Evolutionary conservation across 2,888 invertebrate species (phyloP).

Genomic region (Euzophera pinguis): DNA sequence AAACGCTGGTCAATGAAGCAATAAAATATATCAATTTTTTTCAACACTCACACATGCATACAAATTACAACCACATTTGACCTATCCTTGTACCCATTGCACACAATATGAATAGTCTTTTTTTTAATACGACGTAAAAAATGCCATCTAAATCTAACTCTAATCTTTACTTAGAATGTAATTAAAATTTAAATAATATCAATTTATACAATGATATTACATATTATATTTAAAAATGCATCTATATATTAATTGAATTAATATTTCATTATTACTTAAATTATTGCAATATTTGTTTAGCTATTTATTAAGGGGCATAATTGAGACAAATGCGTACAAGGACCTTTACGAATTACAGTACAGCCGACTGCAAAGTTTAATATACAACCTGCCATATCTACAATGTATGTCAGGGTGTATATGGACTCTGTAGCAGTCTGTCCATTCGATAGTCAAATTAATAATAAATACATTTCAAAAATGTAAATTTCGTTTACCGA

Average conservation of each 20-base stretch:
- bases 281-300: not conserved
- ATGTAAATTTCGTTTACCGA: slow-evolving; percentile 30
- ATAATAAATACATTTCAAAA: slow-evolving; percentile 28
- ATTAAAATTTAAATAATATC: not conserved
- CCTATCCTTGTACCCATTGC: not conserved
- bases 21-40: slow-evolving; percentile 1
- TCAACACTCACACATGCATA: slow-evolving; percentile 8
- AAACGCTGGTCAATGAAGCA: not conserved
- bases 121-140: not conserved
- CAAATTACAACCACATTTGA: not conserved
- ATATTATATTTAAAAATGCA: not conserved
- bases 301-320: not conserved
- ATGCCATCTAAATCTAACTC: too few species aligned
- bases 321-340: not conserved
- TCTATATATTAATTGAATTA: too few species aligned
- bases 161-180: too few species aligned
- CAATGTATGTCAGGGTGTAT: not conserved
- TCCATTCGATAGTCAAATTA: slow-evolving; percentile 18
- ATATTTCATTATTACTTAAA: too few species aligned
- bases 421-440: not conserved
- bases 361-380: too few species aligned
- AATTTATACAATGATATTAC: not conserved
- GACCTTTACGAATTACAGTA: too few species aligned
- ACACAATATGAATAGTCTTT: not conserved
- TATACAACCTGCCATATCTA: too few species aligned